Evolutionary conservation across 1,140 invertebrate species (phyloP).

Genomic region (Holotrichia oblita): DNA sequence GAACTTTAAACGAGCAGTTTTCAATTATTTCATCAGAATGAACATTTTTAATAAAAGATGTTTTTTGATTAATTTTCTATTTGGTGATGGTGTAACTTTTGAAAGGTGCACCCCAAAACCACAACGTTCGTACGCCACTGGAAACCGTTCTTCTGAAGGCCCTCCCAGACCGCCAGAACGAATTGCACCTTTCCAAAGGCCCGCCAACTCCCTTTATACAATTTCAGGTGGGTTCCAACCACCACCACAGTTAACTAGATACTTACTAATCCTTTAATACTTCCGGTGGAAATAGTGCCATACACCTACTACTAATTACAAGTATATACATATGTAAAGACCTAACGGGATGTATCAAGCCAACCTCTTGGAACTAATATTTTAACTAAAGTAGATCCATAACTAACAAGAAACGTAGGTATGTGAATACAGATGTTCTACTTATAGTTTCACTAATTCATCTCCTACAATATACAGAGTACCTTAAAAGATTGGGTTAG

Average conservation of each 20-base stretch:
- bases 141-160: constrained; percentile 60
- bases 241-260: constrained; percentile 41
- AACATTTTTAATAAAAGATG: constrained; percentile 3
- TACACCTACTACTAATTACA: constrained; percentile 12
- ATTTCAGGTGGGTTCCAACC: constrained; percentile 67
- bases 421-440: not conserved
- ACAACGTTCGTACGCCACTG: constrained; percentile 68
- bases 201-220: constrained; percentile 65
- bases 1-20: not conserved
- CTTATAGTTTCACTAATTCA: too few relatives aligned
- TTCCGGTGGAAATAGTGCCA: not conserved
- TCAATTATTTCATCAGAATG: not conserved
- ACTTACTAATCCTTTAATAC: constrained; percentile 3
- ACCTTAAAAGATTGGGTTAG: too few relatives aligned
- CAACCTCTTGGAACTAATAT: too few relatives aligned
- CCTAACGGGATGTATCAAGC: too few relatives aligned
- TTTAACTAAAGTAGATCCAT: not conserved
- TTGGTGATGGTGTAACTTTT: constrained; percentile 44
- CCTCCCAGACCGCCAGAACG: constrained; percentile 64
- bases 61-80: constrained; percentile 7
- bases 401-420: not conserved
- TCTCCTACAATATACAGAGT: too few relatives aligned
- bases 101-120: constrained; percentile 70
- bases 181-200: constrained; percentile 67
- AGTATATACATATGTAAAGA: not conserved